Base-by-base conservation (phyloP, 2,797 vertebrate genomes). In the Syngnathus acus region DNA sequence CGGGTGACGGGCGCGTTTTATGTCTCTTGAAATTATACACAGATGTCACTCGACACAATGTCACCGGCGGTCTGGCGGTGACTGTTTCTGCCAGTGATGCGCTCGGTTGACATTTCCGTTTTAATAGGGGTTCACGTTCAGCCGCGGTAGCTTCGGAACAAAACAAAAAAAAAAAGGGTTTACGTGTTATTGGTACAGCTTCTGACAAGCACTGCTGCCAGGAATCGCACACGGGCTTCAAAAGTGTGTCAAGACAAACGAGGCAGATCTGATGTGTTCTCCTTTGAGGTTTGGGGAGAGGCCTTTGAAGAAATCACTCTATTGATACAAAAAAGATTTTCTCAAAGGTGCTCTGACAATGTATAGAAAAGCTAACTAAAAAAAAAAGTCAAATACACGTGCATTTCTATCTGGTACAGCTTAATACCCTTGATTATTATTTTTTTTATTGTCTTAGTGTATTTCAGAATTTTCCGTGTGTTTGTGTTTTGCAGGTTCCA, bases 401-500 rank as follows among this genome's bases (percentile, higher is more conserved):
- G 16, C 32, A 32, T 32, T 4, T 32, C 4, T 32, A 4, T 32
- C 32, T 32, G 32, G 32, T 32, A 32, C 4, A 32, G 32, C 2
- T 32, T 32, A 32, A 32, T 32, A 32, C 4, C 32, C 32, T 32
- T 32, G 32, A 4, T 32, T n/a, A n/a, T 26, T 26, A 2, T 32
- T 32, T 32, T 32, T 32, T 32, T 32, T 32, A 32, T 32, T 32
- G 32, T 32, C 32, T 32, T 32, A 32, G 32, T 32, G 32, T 32
- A 32, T 32, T 32, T 16, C 16, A 48, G 14, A 48, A 0, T 6
- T 6, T 14, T 0, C 7, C 70, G 63, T 68, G 19, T 23, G n/a
- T 32, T 32, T 1, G 4, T 51, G 9, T 48, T 9, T 53, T 45
- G 13, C 4, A 73, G 97, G 96, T 57, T 90, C 93, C 3, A 98